phyloP scores from a whole-genome alignment of 2,888 invertebrate genomes.

The Nephrotoma guestfalica region DNA sequence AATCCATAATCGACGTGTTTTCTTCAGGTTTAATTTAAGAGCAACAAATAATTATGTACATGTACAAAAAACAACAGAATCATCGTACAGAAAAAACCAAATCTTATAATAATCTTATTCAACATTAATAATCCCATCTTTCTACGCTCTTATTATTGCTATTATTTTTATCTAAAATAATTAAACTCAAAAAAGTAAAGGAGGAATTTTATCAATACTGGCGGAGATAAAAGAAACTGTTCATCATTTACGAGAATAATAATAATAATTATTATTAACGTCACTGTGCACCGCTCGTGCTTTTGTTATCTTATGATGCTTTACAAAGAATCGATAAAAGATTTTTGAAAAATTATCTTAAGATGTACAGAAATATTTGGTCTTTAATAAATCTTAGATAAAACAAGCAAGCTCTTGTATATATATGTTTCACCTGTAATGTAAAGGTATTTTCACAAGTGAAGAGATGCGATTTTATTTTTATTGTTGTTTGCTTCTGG shows the following conservation, averaged over 20 bases:
- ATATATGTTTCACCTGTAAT: not conserved
- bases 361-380: not conserved
- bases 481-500: not conserved
- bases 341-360: not conserved
- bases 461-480: not conserved
- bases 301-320: not conserved
- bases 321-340: not conserved
- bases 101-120: not conserved
- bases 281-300: not conserved
- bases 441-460: not conserved
- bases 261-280: not conserved
- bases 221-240: not conserved
- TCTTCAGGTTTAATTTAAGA: not conserved
- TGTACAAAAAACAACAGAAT: not conserved
- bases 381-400: not conserved
- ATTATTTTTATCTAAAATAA: not conserved
- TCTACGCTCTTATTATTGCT: not conserved
- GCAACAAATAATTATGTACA: not conserved
- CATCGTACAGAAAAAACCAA: not conserved
- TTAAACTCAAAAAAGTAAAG: not conserved
- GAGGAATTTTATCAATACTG: not conserved
- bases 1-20: not conserved
- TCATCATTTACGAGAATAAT: not conserved
- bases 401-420: not conserved
- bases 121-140: not conserved